Percentiles rank a stretch among this genome's conserved stretches.
Evolutionary conservation across 2,797 vertebrate species (phyloP).

Genomic region (Thamnophis elegans): DNA sequence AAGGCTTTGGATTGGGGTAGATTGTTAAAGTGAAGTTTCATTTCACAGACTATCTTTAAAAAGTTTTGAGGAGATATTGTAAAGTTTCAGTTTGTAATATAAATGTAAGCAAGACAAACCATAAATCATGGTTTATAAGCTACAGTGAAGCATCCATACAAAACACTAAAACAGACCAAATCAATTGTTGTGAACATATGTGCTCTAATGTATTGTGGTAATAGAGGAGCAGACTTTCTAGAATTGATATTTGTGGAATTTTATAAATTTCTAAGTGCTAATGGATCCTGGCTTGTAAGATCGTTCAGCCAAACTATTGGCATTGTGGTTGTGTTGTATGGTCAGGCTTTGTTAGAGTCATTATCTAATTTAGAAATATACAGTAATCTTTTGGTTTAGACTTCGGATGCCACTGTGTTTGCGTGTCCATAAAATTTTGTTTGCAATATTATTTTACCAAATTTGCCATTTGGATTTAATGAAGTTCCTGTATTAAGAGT

Average conservation of each 20-base stretch:
- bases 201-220: neutral
- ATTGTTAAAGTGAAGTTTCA: neutral
- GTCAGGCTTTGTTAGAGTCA: neutral
- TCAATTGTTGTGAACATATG: neutral
- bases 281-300: neutral
- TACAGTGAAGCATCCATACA: neutral
- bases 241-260: neutral
- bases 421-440: neutral
- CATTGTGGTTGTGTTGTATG: neutral
- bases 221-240: neutral
- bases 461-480: neutral
- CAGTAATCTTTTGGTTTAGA: neutral
- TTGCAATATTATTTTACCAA: neutral
- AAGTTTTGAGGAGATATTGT: neutral
- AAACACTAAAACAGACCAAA: neutral
- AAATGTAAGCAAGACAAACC: neutral
- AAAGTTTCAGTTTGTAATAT: neutral
- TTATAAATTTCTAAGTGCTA: neutral
- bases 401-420: neutral
- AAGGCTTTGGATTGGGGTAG: neutral
- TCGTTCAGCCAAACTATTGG: fast-evolving
- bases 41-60: neutral
- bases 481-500: neutral
- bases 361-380: neutral
- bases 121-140: neutral